These are phyloP conservation scores for Stegana nigrithorax DNA, from an alignment of 2,888 invertebrate species.

Conservation along the genomic window DNA sequence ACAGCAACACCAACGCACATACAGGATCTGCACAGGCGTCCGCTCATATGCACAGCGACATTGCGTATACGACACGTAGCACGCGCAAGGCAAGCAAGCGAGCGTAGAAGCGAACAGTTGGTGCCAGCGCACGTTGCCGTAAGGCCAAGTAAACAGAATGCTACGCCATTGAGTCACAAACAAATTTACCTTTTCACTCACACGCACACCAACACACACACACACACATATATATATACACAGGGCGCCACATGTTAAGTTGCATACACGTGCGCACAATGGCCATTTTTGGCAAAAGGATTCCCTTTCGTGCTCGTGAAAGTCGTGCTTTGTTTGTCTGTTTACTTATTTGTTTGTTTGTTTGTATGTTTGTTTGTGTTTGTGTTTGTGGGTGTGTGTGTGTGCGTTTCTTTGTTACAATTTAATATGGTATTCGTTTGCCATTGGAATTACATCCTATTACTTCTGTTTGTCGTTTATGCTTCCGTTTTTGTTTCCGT, in stretches of 20 bases:
- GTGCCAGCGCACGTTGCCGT: not conserved
- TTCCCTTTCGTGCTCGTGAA: too few species aligned
- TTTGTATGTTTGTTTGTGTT: not conserved
- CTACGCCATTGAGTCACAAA: too few species aligned
- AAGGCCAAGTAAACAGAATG: not conserved
- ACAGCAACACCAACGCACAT: slow-evolving; percentile 27
- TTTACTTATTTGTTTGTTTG: too few species aligned
- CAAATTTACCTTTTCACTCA: too few species aligned
- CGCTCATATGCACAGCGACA: slow-evolving; percentile 28
- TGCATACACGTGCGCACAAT: slow-evolving; percentile 3
- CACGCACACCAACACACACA: not conserved
- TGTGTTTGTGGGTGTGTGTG: not conserved
- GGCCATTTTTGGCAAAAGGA: not conserved
- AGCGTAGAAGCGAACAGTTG: too few species aligned
- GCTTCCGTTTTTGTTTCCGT: not conserved
- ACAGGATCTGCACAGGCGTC: not conserved
- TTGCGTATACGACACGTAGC: slow-evolving; percentile 38
- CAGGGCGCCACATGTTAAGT: slow-evolving; percentile 16
- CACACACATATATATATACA: not conserved
- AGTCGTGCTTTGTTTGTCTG: too few species aligned
- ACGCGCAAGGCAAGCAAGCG: too few species aligned
- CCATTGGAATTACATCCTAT: slow-evolving; percentile 6
- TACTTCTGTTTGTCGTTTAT: slow-evolving; percentile 4
- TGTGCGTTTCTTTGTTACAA: not conserved
- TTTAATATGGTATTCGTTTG: not conserved